Evolutionary conservation across 2,113 vertebrate genomes (phyloP).

Genomic region (Neogobius melanostomus): DNA sequence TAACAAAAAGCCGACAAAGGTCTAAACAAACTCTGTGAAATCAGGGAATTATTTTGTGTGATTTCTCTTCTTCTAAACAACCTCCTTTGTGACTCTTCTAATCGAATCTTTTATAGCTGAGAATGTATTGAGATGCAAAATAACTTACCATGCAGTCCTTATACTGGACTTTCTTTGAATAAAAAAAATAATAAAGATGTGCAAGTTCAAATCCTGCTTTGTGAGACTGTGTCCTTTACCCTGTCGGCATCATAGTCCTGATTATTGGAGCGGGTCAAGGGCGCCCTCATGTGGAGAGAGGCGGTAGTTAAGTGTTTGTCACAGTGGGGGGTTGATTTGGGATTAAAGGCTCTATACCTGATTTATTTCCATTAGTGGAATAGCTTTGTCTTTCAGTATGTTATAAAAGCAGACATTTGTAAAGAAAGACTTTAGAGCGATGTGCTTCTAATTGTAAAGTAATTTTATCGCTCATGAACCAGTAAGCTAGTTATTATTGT

Average conservation of each 20-base stretch:
- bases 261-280: slow-evolving; percentile 10
- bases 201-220: slow-evolving; percentile 58
- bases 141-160: slow-evolving; percentile 80
- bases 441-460: too few species aligned
- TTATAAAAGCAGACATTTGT: too few species aligned
- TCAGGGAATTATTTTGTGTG: slow-evolving; percentile 81
- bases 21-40: slow-evolving; percentile 74
- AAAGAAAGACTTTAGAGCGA: too few species aligned
- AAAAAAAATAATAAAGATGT: slow-evolving; percentile 76
- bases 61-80: slow-evolving; percentile 76
- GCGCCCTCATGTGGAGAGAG: slow-evolving; percentile 58
- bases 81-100: slow-evolving; percentile 76
- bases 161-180: slow-evolving; percentile 80
- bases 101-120: slow-evolving; percentile 81
- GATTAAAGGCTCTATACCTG: not conserved
- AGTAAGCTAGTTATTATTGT: too few species aligned
- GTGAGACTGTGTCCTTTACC: slow-evolving; percentile 26
- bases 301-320: not conserved
- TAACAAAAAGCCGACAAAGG: slow-evolving; percentile 60
- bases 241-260: not conserved
- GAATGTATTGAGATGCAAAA: slow-evolving; percentile 82
- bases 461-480: too few species aligned
- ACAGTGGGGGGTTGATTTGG: slow-evolving; percentile 17
- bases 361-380: too few species aligned
- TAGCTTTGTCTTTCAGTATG: too few species aligned